Base-by-base conservation (phyloP, 1,140 invertebrate species). In the Episyrphus balteatus region DNA sequence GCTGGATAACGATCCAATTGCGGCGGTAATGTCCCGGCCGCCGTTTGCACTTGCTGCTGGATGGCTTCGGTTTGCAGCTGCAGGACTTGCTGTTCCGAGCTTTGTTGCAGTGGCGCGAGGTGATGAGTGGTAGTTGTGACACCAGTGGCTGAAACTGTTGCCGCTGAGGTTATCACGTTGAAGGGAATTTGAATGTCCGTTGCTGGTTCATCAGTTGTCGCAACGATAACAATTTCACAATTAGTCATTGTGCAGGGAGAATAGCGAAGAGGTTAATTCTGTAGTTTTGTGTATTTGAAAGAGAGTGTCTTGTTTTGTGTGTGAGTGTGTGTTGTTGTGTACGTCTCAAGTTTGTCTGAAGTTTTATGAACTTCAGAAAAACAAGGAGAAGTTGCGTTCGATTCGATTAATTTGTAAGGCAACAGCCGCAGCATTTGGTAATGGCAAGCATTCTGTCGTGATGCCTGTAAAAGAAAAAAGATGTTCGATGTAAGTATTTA, bases 191-290 rank as follows among this genome's bases (percentile, higher is more conserved):
- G 50, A 9, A 66, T 52, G 52, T 66, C 62, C 48, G 62, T 58
- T 32, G 62, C 51, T 44, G 56, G 36, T 21, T 37, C 6, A 39
- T 34, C 43, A 19, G 55, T 44, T 46, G 57, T 44, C 42, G 55
- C 42, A 51, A 66, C 62, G 53, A 66, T 66, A 39, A 66, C 62
- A 50, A 66, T 66, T 49, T 65, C 62, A 51, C 62, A 66, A 55
- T 65, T 66, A 44, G 56, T 58, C 62, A 66, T 65, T 41, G 62
- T 48, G 62, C 61, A 39, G 62, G 21, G 8, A 26, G 21, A 8
- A 26, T 5, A 8, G 8, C 3, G 21, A 26, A 8, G 21, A 26
- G 21, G 21, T 26, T 3, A 8, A 26, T 5, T 5, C 8, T 5
- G 21, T 3, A 26, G 21, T 5, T 26, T n/a, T n/a, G n/a, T 5